Conservation (phyloP, 2,113 vertebrate genomes). For the Gasterosteus aculeatus region DNA sequence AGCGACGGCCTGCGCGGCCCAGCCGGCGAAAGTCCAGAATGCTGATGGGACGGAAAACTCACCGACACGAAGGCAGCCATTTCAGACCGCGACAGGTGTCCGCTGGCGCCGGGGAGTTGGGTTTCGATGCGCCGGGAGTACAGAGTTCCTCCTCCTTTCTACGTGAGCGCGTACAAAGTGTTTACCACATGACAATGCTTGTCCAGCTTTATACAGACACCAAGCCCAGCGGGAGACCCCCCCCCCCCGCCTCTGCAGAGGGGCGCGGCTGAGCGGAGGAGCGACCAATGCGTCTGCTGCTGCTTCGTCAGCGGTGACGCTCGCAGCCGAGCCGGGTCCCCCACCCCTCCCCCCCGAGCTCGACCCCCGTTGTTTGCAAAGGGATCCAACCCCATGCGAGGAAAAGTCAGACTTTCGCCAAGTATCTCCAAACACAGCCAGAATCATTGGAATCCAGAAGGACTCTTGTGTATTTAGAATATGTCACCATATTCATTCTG, state of each 20-base stretch:
- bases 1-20: slow-evolving; percentile 8
- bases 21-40: slow-evolving; percentile 47
- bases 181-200: slow-evolving; percentile 59
- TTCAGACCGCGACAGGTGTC: slow-evolving; percentile 59
- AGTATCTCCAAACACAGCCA: background rate
- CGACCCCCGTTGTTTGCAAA: background rate
- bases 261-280: slow-evolving; percentile 57
- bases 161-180: slow-evolving; percentile 45
- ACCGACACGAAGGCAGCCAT: slow-evolving; percentile 82
- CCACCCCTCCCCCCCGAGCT: background rate
- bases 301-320: background rate
- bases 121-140: slow-evolving; percentile 32
- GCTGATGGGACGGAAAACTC: slow-evolving; percentile 69
- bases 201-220: slow-evolving; percentile 67
- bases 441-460: background rate
- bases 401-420: background rate
- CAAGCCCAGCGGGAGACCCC: slow-evolving; percentile 41
- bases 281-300: slow-evolving; percentile 50
- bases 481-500: background rate
- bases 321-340: too few relatives aligned
- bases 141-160: slow-evolving; percentile 29
- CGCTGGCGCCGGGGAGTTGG: slow-evolving; percentile 27
- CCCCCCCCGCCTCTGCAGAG: slow-evolving; percentile 66
- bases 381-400: background rate
- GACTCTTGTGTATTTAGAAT: background rate